Evolutionary conservation across 1,140 invertebrate genomes (phyloP).

Genomic region (Lordiphosa clarofinis): DNA sequence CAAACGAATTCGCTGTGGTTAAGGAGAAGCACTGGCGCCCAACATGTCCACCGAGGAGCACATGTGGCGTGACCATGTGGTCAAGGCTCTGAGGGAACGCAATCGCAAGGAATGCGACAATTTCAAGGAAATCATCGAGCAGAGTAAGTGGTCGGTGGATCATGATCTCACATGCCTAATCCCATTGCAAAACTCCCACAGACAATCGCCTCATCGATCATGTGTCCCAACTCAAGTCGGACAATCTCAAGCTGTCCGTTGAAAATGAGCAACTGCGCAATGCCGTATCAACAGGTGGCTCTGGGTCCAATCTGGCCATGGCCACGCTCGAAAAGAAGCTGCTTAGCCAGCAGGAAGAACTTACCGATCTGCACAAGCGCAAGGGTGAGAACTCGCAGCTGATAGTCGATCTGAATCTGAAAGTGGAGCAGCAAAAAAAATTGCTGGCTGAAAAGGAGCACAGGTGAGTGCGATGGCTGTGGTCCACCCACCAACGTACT

Average conservation of each 20-base stretch:
- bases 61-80: constrained; percentile 82
- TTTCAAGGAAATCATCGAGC: constrained; percentile 84
- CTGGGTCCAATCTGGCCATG: constrained; percentile 67
- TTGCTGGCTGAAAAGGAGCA: constrained; percentile 86
- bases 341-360: constrained; percentile 92
- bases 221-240: constrained; percentile 87
- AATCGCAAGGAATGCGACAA: constrained; percentile 82
- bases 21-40: constrained; percentile 4
- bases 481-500: not conserved
- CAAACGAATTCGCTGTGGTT: not conserved
- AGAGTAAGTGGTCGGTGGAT: constrained; percentile 80
- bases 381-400: constrained; percentile 96
- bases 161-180: constrained; percentile 8
- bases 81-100: constrained; percentile 82
- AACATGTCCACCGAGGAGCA: constrained; percentile 59
- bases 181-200: constrained; percentile 76
- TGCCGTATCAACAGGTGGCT: constrained; percentile 73
- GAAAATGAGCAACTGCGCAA: constrained; percentile 89
- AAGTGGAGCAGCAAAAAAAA: constrained; percentile 92
- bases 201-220: constrained; percentile 93
- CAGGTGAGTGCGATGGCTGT: constrained; percentile 81
- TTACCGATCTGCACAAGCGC: constrained; percentile 92
- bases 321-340: constrained; percentile 91
- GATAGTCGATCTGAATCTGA: constrained; percentile 93
- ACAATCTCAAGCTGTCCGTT: constrained; percentile 91